Evolutionary conservation across 23 tunicate genomes (phyloP), one percentile per base, ranked within the genome.

Genomic region (Botrylloides violaceus): DNA sequence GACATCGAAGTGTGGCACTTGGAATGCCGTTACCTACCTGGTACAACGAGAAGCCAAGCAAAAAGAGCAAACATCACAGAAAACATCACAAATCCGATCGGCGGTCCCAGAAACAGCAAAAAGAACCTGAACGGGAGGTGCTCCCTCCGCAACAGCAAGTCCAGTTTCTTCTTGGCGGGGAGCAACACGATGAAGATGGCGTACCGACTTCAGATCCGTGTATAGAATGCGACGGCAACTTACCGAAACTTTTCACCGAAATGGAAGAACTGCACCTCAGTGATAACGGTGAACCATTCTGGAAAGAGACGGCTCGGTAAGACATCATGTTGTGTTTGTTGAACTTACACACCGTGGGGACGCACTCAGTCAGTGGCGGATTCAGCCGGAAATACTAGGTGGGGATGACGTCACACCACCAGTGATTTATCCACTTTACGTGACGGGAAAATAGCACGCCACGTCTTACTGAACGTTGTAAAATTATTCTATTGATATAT

Each of bases 301-400:
- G 97, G 97, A 90, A 73, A 68, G 97, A 90, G 66, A 77, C 85
- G 20, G 97, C 85, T 0, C 78, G 97, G 97, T 90, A 34, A 31
- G 21, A n/a, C n/a, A n/a, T n/a, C n/a, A n/a, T n/a, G n/a, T n/a
- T n/a, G n/a, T n/a, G n/a, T n/a, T n/a, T n/a, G n/a, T n/a, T n/a
- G n/a, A n/a, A n/a, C n/a, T n/a, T n/a, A n/a, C n/a, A n/a, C n/a
- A n/a, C n/a, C n/a, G n/a, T n/a, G n/a, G n/a, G n/a, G n/a, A n/a
- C n/a, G n/a, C n/a, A n/a, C n/a, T n/a, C n/a, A n/a, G n/a, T n/a
- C n/a, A n/a, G n/a, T n/a, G n/a, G n/a, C n/a, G n/a, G n/a, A n/a
- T n/a, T n/a, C n/a, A n/a, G n/a, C n/a, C n/a, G n/a, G n/a, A n/a
- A n/a, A n/a, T n/a, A n/a, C n/a, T n/a, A n/a, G n/a, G n/a, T n/a